Base-by-base conservation (phyloP, 2,797 vertebrate genomes). In the Eremophila alpestris region DNA sequence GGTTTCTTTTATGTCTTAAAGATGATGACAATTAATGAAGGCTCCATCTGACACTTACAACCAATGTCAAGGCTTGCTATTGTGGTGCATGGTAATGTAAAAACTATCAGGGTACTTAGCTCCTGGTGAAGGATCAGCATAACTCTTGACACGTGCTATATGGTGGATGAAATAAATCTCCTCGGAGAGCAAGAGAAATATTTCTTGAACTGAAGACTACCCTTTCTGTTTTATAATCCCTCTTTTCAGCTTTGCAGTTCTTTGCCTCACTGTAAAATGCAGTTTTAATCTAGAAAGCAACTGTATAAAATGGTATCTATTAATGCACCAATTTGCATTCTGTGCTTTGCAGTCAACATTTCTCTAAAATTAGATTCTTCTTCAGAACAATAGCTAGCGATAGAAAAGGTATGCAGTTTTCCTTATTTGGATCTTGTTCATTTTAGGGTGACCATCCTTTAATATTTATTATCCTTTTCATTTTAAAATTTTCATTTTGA, bases 21-120 rank as follows among this genome's bases (percentile, higher is more conserved):
- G 75, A 74, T 59, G 90, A 70, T 89, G 65, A 79, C 88, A 93
- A 90, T 96, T 96, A 96, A 76, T 89, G 91, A 92, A 89, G 71
- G 62, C 48, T 93, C 75, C 58, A 78, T 75, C 78, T 94, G 85
- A 92, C 92, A 76, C 80, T 93, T 94, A 59, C 4, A 96, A 90
- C 91, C 91, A 90, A 46, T 91, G 90, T 93, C 89, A 95, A 91
- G 84, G 84, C 88, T 89, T 93, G 87, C 82, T 94, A 27, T 89
- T 96, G 84, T 95, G 83, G 91, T 81, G 55, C 63, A 34, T 58
- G 55, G 70, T 83, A 88, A 90, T 84, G 80, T 69, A 79, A 83
- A 92, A 96, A 87, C 79, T 92, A 73, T 85, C 63, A 46, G 86
- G 34, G 55, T 94, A 54, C 88, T 93, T 92, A 94, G 84, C 69